Base-by-base conservation (phyloP, 2,888 invertebrate species). In the Arrhopalites spinosus region DNA sequence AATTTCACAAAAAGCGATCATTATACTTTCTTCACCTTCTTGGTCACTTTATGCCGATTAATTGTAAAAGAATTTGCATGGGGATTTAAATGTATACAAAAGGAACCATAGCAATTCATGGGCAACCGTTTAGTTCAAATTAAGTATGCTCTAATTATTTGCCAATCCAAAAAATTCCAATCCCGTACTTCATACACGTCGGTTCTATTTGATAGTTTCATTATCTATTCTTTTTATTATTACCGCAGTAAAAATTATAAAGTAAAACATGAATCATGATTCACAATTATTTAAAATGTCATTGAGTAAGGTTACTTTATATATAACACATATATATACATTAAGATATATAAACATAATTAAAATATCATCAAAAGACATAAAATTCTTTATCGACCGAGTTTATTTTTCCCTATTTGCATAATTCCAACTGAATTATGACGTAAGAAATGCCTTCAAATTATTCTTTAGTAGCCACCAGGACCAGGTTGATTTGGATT, bases 401-500 rank as follows among this genome's bases (percentile, higher is more conserved):
- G 11, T 20, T 59, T 25, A 11, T 59, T 17, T 59, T 13, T 59
- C 11, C 23, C 23, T 25, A 11, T 25, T 20, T 59, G 25, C 59
- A 59, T 25, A 59, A 50, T 8, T 50, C n/a, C 50, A 50, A 50
- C 17, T 50, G 20, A 29, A 15, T 29, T 27, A 63, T 13, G n/a
- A 29, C 29, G 27, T 72, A 43, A 43, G 59, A 36, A 29, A n/a
- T 27, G 13, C 8, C 7, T 43, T 43, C 5, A 2, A 8, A 63
- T 27, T 15, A 25, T 56, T n/a, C 17, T 27, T 77, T 77, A 78
- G 73, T 81, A 81, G 71, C 78, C 80, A 30, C 75, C 78, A 43
- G 77, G 81, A 36, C 76, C 78, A 45, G 77, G 80, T 71, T 81
- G 82, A 76, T 81, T 82, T 61, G 78, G 77, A 77, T 77, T 77